Evolutionary conservation across 2,113 vertebrate species (phyloP).

Genomic region (Tapirus terrestris): DNA sequence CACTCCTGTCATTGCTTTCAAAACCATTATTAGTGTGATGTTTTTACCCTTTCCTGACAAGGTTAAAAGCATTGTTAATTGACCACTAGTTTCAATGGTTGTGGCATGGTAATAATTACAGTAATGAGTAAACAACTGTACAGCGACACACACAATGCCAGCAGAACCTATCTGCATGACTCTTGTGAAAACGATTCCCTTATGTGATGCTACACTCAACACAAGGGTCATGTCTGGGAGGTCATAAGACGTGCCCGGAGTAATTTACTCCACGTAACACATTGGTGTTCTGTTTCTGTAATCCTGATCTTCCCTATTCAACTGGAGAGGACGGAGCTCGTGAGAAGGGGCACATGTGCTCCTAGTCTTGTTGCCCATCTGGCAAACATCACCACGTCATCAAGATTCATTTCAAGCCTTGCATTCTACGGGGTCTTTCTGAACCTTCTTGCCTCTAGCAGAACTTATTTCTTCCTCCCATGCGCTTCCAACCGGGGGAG

Average conservation of each 20-base stretch:
- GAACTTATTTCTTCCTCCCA: background rate
- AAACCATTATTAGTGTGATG: background rate
- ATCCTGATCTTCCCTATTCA: background rate
- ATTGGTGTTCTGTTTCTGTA: background rate
- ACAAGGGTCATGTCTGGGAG: background rate
- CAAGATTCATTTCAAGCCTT: background rate
- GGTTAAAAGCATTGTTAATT: conserved; percentile 10
- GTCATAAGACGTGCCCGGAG: background rate
- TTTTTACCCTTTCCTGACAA: conserved; percentile 45
- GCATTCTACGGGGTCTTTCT: background rate
- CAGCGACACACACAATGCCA: background rate
- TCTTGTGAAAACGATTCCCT: background rate
- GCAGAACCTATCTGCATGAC: background rate
- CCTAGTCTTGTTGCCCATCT: background rate
- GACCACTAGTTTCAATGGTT: background rate
- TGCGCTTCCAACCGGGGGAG: background rate
- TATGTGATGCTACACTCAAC: background rate
- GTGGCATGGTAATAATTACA: conserved; percentile 4
- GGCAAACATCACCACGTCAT: background rate
- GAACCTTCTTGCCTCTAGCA: background rate
- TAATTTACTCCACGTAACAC: background rate
- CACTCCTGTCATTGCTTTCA: background rate
- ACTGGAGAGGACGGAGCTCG: background rate
- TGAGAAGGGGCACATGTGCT: background rate
- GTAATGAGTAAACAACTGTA: background rate